Base-by-base conservation (phyloP, 2,113 vertebrate genomes). In the Suncus etruscus region DNA sequence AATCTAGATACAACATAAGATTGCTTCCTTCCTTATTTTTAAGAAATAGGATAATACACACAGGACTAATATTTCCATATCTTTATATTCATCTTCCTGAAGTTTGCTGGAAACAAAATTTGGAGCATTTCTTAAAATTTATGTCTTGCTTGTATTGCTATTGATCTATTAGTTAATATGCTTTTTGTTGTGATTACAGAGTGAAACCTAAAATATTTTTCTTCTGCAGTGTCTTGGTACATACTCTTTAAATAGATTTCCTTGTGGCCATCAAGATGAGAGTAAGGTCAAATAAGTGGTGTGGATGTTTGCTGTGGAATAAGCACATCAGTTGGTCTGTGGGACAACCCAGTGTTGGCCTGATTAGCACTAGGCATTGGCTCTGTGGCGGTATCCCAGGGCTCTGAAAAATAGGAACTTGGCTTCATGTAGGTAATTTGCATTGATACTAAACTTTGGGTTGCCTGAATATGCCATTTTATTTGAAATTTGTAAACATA, bases 91-190 rank as follows among this genome's bases (percentile, higher is more conserved):
- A 3, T 76, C 11, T 31, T 72, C 54, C 75, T 83, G 10, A n/a
- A 50, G 8, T n/a, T 72, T 48, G 10, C 3, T 74, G n/a, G 86
- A 32, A 79, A 72, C 72, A 8, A 31, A 50, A 48, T 68, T 85
- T 76, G 39, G 29, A 27, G 72, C 15, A 50, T 75, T 84, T 84
- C 54, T 87, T 82, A 77, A 87, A 15, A 70, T 82, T 88, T 72
- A 68, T 31, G 75, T 91, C 79, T 54, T 83, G 8, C 61, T 79
- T 69, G 65, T 66, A 78, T 45, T 63, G 22, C 8, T 76, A 16
- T 54, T 54, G 31, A 75, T 50, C 12, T 92, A 8, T 83, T 70
- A 92, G 58, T 5, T 82, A 75, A 63, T 3, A 50, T 47, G 18
- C 27, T 15, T n/a, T 8, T 83, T 81, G 11, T 51, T 89, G 47